Evolutionary conservation across 64 coral and sea anemone species (phyloP).

Genomic region (Pocillopora verrucosa): DNA sequence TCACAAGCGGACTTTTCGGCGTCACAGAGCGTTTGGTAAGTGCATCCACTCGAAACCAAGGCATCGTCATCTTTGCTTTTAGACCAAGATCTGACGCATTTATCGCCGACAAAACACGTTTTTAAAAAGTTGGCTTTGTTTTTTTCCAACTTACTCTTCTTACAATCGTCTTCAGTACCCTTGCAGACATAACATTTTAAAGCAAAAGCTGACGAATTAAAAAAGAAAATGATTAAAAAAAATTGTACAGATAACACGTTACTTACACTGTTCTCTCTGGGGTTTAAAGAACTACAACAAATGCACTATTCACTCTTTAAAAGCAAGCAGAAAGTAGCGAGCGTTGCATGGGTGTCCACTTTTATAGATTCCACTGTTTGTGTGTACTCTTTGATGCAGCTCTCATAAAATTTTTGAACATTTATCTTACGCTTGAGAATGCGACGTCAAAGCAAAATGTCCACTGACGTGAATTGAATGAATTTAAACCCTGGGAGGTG

Average conservation of each 20-base stretch:
- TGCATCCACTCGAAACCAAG: not conserved
- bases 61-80: not conserved
- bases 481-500: too few species aligned
- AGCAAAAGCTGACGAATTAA: not conserved
- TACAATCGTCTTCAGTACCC: not conserved
- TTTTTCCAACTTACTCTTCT: not conserved
- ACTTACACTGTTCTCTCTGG: too few species aligned
- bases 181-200: not conserved
- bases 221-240: not conserved
- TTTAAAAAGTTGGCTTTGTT: not conserved
- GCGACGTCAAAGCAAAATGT: not conserved
- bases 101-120: not conserved
- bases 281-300: too few species aligned
- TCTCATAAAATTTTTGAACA: too few species aligned
- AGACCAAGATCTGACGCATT: not conserved
- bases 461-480: too few species aligned
- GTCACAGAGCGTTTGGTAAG: not conserved
- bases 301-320: too few species aligned
- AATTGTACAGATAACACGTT: too few species aligned
- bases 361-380: too few species aligned
- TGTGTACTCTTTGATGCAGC: too few species aligned
- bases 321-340: too few species aligned
- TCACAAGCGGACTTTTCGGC: not conserved
- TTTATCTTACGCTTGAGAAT: too few species aligned
- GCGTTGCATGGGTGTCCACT: too few species aligned